Conservation (phyloP, 2,113 vertebrate genomes). For the Gnathonemus echidnorhynchus region DNA sequence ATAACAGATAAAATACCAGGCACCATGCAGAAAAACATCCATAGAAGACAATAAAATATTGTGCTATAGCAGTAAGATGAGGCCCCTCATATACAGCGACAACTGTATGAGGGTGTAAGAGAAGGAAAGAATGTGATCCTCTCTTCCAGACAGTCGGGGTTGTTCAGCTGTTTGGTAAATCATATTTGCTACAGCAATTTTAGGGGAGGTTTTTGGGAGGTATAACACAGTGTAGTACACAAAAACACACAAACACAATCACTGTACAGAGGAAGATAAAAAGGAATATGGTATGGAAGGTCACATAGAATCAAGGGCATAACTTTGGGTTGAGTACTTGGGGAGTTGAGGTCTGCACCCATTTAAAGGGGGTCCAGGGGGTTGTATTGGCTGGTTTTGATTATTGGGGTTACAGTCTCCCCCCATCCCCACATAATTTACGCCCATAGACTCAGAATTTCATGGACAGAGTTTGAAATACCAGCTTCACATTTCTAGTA, state of each 20-base stretch:
- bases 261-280: not conserved
- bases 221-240: not conserved
- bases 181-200: not conserved
- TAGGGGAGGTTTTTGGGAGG: not conserved
- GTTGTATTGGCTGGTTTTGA: not conserved
- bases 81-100: not conserved
- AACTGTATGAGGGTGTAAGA: not conserved
- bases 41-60: not conserved
- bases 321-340: not conserved
- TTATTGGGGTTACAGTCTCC: not conserved
- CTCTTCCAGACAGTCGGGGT: not conserved
- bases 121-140: not conserved
- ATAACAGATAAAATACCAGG: not conserved
- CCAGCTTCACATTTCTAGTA: not conserved
- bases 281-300: not conserved
- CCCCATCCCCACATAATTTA: too few relatives aligned
- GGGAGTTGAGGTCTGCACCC: not conserved
- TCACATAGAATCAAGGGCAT: not conserved
- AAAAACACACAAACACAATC: not conserved
- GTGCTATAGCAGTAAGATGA: not conserved
- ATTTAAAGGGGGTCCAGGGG: not conserved
- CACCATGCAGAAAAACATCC: not conserved
- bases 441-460: not conserved
- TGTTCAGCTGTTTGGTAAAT: not conserved
- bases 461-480: not conserved